phyloP scores from a whole-genome alignment of 2,888 invertebrate species.

The Mesochorus sp. region DNA sequence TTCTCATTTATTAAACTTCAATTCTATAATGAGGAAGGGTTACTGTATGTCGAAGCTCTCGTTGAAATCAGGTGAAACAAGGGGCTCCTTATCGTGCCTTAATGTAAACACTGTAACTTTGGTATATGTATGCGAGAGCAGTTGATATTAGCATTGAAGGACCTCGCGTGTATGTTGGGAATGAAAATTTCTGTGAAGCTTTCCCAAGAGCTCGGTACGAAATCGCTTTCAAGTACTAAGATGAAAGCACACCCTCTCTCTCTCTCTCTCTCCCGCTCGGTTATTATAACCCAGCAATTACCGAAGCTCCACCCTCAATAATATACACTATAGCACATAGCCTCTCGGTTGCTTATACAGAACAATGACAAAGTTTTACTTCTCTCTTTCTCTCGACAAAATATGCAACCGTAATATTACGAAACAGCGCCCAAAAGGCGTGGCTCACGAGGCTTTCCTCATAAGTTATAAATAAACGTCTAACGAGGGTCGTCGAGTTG shows the following conservation, averaged over 20 bases:
- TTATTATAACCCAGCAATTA: slow-evolving; percentile 58
- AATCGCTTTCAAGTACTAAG: slow-evolving; percentile 49
- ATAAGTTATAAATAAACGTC: slow-evolving; percentile 16
- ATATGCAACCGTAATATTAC: neutral
- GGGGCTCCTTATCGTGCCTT: slow-evolving; percentile 12
- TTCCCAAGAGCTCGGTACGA: slow-evolving; percentile 13
- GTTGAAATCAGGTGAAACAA: slow-evolving; percentile 7
- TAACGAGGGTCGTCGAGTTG: slow-evolving; percentile 13
- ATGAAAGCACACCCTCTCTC: slow-evolving; percentile 40
- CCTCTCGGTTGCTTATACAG: neutral
- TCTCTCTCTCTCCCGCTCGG: neutral
- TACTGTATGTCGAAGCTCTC: neutral
- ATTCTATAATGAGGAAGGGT: neutral
- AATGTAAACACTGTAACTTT: slow-evolving; percentile 16
- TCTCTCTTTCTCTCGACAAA: neutral
- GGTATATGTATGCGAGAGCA: neutral
- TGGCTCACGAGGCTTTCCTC: neutral
- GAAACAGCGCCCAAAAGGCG: neutral
- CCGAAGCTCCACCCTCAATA: slow-evolving; percentile 37
- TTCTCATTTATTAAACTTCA: no score
- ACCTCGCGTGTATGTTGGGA: slow-evolving; percentile 4
- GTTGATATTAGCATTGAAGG: slow-evolving; percentile 28
- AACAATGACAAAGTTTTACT: neutral
- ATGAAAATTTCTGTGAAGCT: slow-evolving; percentile 40
- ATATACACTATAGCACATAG: slow-evolving; percentile 16